phyloP scores from a whole-genome alignment of 2,797 vertebrate species.

The Rhodeus uyekii region DNA sequence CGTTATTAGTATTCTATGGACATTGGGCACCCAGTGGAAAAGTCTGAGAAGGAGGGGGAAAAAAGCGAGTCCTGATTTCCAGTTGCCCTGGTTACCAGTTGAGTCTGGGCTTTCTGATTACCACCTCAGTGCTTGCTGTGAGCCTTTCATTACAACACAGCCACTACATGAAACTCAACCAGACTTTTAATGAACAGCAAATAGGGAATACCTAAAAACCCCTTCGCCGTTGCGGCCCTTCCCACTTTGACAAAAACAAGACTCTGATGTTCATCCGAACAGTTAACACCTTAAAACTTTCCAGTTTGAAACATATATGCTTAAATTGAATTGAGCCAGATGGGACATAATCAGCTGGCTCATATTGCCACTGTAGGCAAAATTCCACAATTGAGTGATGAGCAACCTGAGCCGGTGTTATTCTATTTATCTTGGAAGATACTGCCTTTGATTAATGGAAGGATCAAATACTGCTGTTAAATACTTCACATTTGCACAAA shows the following conservation, averaged over 20 bases:
- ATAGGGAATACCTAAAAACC: conserved; percentile 29
- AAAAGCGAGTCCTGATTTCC: conserved; percentile 50
- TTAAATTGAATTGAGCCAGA: conserved; percentile 27
- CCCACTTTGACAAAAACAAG: conserved; percentile 15
- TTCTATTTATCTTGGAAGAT: conserved; percentile 3
- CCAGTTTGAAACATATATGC: conserved; percentile 25
- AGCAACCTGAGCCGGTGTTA: background rate
- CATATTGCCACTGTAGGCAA: conserved; percentile 9
- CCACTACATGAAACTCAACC: conserved; percentile 46
- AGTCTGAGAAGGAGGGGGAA: conserved; percentile 41
- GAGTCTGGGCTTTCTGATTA: conserved; percentile 56
- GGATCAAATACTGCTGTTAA: conserved; percentile 45
- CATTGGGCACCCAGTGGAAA: conserved; percentile 42
- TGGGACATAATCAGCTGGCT: conserved; percentile 25
- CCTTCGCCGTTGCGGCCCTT: background rate
- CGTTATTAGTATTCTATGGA: conserved; percentile 52
- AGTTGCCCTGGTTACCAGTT: conserved; percentile 63
- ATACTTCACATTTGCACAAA: conserved; percentile 28
- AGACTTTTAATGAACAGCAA: conserved; percentile 56
- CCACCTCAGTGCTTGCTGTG: conserved; percentile 47
- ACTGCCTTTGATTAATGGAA: conserved; percentile 27
- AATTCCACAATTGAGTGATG: conserved; percentile 14
- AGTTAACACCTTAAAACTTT: conserved; percentile 19
- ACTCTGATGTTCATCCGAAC: conserved; percentile 13
- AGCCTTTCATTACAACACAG: conserved; percentile 57